Evolutionary conservation across 2,113 vertebrate genomes (phyloP).

Genomic region (Glaucomys volans): DNA sequence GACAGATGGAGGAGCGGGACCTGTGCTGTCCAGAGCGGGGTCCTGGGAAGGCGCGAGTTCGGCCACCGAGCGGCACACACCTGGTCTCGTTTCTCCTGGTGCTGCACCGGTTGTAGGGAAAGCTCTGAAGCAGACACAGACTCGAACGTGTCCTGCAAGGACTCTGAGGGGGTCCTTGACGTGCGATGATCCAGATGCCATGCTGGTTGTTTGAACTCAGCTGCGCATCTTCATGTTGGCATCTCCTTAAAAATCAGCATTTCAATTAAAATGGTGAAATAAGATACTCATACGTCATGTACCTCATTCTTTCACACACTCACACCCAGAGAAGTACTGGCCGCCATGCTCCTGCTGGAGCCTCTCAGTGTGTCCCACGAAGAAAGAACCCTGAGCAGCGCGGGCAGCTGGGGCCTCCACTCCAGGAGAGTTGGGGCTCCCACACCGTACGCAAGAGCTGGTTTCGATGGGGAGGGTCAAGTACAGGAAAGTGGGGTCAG

Average conservation of each 20-base stretch:
- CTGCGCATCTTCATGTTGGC: neutral
- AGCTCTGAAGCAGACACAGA: neutral
- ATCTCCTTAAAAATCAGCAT: neutral
- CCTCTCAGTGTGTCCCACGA: neutral
- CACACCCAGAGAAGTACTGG: too few species aligned
- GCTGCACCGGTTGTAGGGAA: too few species aligned
- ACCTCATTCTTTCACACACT: neutral
- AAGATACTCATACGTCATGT: neutral
- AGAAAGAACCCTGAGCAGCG: neutral
- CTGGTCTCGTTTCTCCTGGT: too few species aligned
- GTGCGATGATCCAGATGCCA: too few species aligned
- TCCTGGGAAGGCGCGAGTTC: too few species aligned
- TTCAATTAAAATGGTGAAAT: neutral
- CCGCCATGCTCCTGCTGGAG: too few species aligned
- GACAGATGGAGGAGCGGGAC: neutral
- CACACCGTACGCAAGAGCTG: too few species aligned
- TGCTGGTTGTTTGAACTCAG: neutral
- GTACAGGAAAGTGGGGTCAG: too few species aligned
- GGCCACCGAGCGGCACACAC: neutral
- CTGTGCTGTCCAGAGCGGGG: neutral
- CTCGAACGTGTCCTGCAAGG: neutral
- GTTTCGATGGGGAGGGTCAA: too few species aligned
- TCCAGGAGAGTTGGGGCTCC: too few species aligned
- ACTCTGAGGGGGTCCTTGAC: neutral
- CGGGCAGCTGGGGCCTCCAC: too few species aligned